Conservation (phyloP, 1,140 invertebrate genomes). For the Phenacoccus solenopsis region DNA sequence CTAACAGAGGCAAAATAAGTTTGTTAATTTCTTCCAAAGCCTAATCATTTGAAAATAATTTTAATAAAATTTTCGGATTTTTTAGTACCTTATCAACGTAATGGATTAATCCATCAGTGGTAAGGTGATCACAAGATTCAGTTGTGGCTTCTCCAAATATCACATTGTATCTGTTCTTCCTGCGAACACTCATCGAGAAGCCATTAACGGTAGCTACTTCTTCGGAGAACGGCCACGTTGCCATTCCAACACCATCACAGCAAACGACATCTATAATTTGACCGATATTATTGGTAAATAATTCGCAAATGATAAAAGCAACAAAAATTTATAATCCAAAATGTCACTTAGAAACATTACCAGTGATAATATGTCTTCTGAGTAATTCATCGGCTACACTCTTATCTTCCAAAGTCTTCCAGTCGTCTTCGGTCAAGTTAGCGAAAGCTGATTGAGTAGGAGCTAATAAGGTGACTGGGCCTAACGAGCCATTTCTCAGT, state of each 20-base stretch:
- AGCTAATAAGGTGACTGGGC: constrained; percentile 36
- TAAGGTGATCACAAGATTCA: constrained; percentile 37
- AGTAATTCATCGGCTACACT: constrained; percentile 33
- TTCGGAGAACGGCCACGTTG: constrained; percentile 31
- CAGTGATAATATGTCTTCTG: constrained; percentile 35
- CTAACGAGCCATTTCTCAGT: constrained; percentile 27
- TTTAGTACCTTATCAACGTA: constrained; percentile 38
- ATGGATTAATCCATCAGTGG: constrained; percentile 44
- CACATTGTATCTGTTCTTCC: constrained; percentile 34
- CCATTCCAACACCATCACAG: constrained; percentile 32
- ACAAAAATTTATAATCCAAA: not conserved
- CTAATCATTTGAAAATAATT: not conserved
- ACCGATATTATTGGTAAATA: not conserved
- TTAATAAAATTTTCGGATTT: not conserved
- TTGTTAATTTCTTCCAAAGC: not conserved
- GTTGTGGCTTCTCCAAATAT: constrained; percentile 35
- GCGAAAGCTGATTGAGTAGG: constrained; percentile 36
- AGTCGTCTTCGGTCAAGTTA: constrained; percentile 31
- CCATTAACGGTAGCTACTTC: constrained; percentile 32
- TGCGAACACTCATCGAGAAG: constrained; percentile 33
- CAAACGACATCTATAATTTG: constrained; percentile 33
- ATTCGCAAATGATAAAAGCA: not conserved
- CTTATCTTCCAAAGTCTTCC: constrained; percentile 33
- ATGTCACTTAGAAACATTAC: constrained; percentile 23
- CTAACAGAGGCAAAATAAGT: not conserved